Base-by-base conservation (phyloP, 37 sponge, comb jelly and placozoan genomes). In the Spongia lamella region DNA sequence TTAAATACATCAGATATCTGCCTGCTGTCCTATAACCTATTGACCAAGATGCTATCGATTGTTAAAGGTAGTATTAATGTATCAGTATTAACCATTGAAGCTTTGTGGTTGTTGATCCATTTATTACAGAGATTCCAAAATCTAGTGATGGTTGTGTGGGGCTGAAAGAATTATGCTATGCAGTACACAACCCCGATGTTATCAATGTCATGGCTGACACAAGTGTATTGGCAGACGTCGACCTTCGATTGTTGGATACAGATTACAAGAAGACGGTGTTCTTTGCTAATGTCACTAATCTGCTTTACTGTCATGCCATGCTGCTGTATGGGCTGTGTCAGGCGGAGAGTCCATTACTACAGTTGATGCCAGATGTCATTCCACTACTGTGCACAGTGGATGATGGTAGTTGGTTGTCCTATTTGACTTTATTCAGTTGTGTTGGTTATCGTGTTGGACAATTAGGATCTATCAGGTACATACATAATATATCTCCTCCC, bases 401-500 rank as follows among this genome's bases (percentile, higher is more conserved):
- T 5, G 47, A 43, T 43, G 47, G 47, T 43, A 43, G 47, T 43
- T 43, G 47, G 47, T 43, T 43, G 47, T 43, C 47, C 5, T 9
- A 43, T 43, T 43, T 43, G 9, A 43, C 62, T 6, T 33, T 65
- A 13, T 76, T 87, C 36, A 64, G 43, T 9, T 57, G 68, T 25
- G 66, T 87, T 29, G 90, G 89, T 3, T 93, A 93, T 37, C 35
- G 13, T 40, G 71, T 93, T 22, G 91, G 91, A n/a, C 83, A 86
- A 38, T 58, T 93, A 20, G 94, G 94, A 9, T 27, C 75, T 6
- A 70, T 92, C 53, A 92, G 86, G 86, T 85, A 38, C 7, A 67
- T 19, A 7, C 59, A 38, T 2, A 69, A 49, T 5, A 2, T 2
- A 35, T 21, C 36, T 4, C 7, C 5, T 64, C n/a, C 21, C 16